phyloP scores from a whole-genome alignment of 2,888 invertebrate species.

The Dorcus parallelipipedus region DNA sequence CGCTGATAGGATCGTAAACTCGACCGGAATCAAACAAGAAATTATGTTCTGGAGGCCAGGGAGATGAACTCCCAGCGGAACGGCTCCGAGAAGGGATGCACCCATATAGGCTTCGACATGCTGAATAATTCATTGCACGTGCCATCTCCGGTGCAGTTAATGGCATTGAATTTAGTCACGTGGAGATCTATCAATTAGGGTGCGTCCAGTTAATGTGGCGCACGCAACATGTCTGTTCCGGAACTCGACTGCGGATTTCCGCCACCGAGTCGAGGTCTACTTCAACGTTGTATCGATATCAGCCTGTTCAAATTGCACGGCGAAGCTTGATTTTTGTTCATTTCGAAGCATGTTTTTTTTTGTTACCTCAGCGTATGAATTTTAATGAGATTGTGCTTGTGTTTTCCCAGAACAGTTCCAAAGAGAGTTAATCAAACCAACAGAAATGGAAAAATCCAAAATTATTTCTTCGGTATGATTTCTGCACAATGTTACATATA shows the following conservation, averaged over 20 bases:
- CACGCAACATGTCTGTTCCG: constrained; percentile 36
- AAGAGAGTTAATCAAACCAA: too few relatives aligned
- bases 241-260: constrained; percentile 27
- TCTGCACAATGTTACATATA: too few relatives aligned
- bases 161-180: constrained; percentile 33
- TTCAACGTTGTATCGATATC: not conserved
- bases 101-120: constrained; percentile 17
- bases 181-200: constrained; percentile 39
- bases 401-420: too few relatives aligned
- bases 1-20: constrained; percentile 6
- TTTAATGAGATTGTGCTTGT: too few relatives aligned
- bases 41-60: not conserved
- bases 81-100: constrained; percentile 14
- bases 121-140: constrained; percentile 37
- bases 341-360: too few relatives aligned
- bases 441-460: too few relatives aligned
- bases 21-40: constrained; percentile 5
- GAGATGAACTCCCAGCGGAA: not conserved
- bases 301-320: too few relatives aligned
- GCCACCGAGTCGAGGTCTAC: constrained; percentile 2
- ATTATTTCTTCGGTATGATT: too few relatives aligned
- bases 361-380: too few relatives aligned
- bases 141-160: constrained; percentile 38
- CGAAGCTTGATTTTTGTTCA: too few relatives aligned
- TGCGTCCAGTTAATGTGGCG: constrained; percentile 34